phyloP scores from a whole-genome alignment of 1,140 invertebrate species.

The Argopecten irradians region DNA sequence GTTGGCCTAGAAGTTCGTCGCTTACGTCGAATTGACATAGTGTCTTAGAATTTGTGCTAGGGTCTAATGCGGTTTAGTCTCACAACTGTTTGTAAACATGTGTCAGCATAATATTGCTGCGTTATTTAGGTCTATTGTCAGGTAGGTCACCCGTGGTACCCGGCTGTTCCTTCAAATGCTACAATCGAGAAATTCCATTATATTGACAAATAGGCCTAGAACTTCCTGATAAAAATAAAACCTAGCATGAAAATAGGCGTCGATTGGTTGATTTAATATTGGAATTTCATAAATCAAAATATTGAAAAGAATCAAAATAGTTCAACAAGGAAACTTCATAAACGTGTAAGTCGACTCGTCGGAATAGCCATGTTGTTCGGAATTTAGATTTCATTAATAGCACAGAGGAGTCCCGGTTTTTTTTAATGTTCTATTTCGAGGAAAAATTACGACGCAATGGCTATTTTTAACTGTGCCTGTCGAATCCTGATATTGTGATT shows the following conservation, averaged over 20 bases:
- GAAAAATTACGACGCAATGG: background rate
- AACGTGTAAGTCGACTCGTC: background rate
- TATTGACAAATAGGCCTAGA: background rate
- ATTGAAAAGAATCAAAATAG: background rate
- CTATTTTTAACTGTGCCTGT: background rate
- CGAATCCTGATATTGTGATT: background rate
- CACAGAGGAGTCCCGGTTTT: background rate
- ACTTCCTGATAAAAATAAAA: too few species aligned
- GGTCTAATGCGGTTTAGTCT: too few species aligned
- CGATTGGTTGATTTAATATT: too few species aligned
- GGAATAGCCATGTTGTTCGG: background rate
- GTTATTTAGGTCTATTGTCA: background rate
- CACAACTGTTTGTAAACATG: background rate
- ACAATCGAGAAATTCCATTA: background rate
- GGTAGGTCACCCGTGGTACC: slow-evolving; percentile 3
- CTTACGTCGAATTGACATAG: too few species aligned
- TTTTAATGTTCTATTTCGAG: background rate
- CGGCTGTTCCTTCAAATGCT: background rate
- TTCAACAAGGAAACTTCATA: background rate
- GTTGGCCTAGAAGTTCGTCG: too few species aligned
- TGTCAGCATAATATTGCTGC: background rate
- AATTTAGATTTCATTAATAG: background rate
- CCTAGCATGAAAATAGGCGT: too few species aligned
- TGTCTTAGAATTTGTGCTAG: too few species aligned
- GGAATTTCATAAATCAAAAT: background rate